Conservation (phyloP, 1,140 invertebrate species). For the Anastrepha obliqua region DNA sequence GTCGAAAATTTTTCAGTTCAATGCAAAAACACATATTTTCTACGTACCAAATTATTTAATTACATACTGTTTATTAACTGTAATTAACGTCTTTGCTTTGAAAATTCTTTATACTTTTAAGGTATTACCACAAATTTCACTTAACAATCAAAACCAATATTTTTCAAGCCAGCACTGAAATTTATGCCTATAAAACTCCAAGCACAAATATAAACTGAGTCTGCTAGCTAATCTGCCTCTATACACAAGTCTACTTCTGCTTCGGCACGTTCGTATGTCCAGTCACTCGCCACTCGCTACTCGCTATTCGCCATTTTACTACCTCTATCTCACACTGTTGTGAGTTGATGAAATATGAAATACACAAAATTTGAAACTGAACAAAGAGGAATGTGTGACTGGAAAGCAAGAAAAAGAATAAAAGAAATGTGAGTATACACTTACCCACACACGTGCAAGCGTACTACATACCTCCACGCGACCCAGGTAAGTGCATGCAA, state of each 20-base stretch:
- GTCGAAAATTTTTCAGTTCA: neutral
- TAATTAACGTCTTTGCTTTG: neutral
- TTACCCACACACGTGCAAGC: neutral
- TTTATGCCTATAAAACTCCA: neutral
- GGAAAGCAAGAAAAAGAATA: neutral
- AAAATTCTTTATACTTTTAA: neutral
- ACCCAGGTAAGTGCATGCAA: neutral
- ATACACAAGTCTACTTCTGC: constrained; percentile 24
- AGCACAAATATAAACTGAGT: constrained; percentile 19
- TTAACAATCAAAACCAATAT: neutral
- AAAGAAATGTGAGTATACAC: neutral
- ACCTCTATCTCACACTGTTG: neutral
- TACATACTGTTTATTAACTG: neutral
- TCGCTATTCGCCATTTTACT: neutral
- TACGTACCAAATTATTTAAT: neutral
- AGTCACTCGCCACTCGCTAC: neutral
- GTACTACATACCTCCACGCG: neutral
- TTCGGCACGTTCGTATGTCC: neutral
- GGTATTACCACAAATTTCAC: neutral
- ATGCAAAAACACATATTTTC: neutral
- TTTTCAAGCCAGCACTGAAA: neutral
- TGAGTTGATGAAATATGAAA: constrained; percentile 23
- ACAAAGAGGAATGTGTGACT: constrained; percentile 9
- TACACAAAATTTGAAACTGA: neutral
- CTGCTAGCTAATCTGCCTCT: neutral